phyloP scores from a whole-genome alignment of 1,140 invertebrate species.

The Leptestheria dahalacensis region DNA sequence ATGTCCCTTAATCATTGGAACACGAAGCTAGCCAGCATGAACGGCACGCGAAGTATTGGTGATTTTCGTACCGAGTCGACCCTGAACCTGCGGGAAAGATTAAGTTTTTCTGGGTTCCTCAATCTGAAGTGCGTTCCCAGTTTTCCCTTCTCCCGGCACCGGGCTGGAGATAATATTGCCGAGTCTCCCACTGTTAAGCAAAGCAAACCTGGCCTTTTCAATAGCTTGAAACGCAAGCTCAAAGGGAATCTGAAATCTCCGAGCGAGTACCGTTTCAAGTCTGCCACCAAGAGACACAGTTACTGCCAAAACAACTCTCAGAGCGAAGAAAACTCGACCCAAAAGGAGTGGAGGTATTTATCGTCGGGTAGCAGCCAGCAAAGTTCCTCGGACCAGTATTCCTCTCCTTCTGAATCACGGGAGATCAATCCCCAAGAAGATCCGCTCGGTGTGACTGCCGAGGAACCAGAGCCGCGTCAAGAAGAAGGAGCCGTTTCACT shows the following conservation, averaged over 20 bases:
- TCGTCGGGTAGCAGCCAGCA: background rate
- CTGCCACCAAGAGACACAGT: slow-evolving; percentile 5
- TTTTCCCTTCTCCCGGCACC: too few relatives aligned
- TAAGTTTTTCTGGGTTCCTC: slow-evolving; percentile 1
- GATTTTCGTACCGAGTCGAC: slow-evolving; percentile 3
- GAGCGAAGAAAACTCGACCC: too few relatives aligned
- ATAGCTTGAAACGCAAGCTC: slow-evolving; percentile 13
- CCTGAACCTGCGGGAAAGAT: background rate
- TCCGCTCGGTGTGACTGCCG: background rate
- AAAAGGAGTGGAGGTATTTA: background rate
- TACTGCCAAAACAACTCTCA: background rate
- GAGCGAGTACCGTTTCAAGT: slow-evolving; percentile 6
- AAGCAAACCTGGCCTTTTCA: slow-evolving; percentile 9
- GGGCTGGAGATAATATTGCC: background rate
- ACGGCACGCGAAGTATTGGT: slow-evolving; percentile 1
- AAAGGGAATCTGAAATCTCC: slow-evolving; percentile 8
- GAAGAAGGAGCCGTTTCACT: background rate
- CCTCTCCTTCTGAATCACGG: too few relatives aligned
- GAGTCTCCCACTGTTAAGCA: background rate
- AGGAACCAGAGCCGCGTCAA: background rate
- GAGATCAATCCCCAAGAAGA: background rate
- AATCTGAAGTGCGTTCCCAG: background rate
- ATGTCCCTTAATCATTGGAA: background rate
- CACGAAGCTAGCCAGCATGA: background rate
- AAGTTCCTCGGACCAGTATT: too few relatives aligned